Conservation (phyloP, 2,113 vertebrate genomes). For the Myrmophylax atrothorax region DNA sequence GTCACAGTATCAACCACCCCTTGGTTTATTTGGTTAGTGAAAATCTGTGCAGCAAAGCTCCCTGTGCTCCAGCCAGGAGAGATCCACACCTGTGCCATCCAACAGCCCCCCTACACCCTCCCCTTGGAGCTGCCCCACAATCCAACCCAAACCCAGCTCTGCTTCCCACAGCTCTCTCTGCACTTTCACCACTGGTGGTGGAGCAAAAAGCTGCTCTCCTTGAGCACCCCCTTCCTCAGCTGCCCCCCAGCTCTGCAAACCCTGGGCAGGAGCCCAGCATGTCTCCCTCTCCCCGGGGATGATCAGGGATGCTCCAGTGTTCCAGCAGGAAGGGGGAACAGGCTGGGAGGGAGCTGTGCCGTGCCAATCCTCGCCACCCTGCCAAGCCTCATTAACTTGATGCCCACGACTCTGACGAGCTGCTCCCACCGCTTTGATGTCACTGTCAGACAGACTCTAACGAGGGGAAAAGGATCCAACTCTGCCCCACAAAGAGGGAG, state of each 20-base stretch:
- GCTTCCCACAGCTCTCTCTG: background rate
- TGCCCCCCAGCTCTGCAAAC: background rate
- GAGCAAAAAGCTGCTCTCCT: background rate
- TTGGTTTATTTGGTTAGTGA: background rate
- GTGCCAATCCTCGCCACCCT: background rate
- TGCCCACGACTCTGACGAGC: background rate
- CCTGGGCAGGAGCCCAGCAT: background rate
- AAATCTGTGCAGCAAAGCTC: accelerated
- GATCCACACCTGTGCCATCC: background rate
- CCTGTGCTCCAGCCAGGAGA: background rate
- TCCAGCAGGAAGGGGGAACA: background rate
- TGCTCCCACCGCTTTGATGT: constrained; percentile 15
- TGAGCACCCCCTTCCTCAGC: background rate
- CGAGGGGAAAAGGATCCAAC: background rate
- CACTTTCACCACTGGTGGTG: background rate
- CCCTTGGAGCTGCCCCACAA: background rate
- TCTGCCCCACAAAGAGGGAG: background rate
- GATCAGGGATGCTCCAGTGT: accelerated
- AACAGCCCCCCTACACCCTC: accelerated
- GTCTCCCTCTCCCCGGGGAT: accelerated
- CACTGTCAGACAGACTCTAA: background rate
- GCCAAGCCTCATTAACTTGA: background rate
- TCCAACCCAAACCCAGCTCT: background rate
- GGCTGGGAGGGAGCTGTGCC: background rate
- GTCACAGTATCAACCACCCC: background rate